Conservation (phyloP, 2,888 invertebrate genomes). For the Marasmarcha lunaedactyla region DNA sequence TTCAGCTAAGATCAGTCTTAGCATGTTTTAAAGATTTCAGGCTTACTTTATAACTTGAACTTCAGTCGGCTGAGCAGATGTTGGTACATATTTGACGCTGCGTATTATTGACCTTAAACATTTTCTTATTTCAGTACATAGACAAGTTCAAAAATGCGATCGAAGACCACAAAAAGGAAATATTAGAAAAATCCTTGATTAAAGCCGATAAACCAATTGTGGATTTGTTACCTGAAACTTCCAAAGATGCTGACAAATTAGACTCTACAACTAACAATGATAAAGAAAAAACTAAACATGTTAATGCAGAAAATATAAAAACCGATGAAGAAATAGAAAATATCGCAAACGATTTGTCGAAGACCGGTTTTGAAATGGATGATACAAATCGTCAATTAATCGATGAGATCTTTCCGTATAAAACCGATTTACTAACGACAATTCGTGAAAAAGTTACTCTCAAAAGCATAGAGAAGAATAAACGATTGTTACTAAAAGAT, state of each 20-base stretch:
- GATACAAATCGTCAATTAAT: constrained; percentile 7
- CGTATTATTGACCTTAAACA: too few relatives aligned
- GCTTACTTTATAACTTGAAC: too few relatives aligned
- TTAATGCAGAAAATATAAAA: constrained; percentile 10
- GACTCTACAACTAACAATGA: not conserved
- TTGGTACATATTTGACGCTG: too few relatives aligned
- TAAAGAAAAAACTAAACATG: constrained; percentile 2
- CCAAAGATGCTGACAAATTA: constrained; percentile 13
- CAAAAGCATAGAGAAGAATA: constrained; percentile 48
- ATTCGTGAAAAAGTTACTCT: constrained; percentile 35
- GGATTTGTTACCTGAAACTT: constrained; percentile 34
- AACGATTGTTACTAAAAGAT: constrained; percentile 32
- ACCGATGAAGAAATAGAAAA: constrained; percentile 7
- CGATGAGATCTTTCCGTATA: constrained; percentile 40
- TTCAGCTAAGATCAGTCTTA: too few relatives aligned
- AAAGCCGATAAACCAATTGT: constrained; percentile 24
- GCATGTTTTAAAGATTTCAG: too few relatives aligned
- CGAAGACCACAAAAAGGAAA: constrained; percentile 31
- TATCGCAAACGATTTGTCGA: constrained; percentile 2
- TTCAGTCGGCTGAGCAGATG: too few relatives aligned
- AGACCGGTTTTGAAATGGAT: constrained; percentile 5
- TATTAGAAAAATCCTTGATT: constrained; percentile 36
- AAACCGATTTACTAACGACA: constrained; percentile 18
- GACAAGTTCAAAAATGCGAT: constrained; percentile 42
- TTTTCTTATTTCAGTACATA: constrained; percentile 34